Base-by-base conservation (phyloP, 2,888 invertebrate species). In the Athetis lepigone region DNA sequence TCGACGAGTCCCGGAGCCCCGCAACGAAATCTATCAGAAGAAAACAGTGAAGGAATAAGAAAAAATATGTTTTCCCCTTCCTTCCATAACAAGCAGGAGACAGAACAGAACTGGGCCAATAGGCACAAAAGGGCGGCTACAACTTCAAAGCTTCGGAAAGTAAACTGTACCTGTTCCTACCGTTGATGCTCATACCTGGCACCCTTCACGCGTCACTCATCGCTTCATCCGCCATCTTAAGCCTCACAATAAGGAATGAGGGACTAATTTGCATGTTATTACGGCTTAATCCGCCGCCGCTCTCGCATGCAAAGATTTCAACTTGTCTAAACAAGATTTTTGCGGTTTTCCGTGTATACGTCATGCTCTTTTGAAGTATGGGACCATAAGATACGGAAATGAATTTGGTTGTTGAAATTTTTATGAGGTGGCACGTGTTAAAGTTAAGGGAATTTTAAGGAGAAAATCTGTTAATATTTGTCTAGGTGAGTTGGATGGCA, bases 221-320 rank as follows among this genome's bases (percentile, higher is more conserved):
- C 76, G 75, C 79, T 73, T 54, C 56, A 71, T 70, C 79, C 58
- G 54, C 16, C 81, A 46, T 45, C 60, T 83, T 80, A 46, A 51
- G 51, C 81, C 81, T 37, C 11, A 68, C 66, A 52, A 37, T 62
- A 82, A 82, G 82, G 81, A 86, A 83, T 85, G 84, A 83, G 84
- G 84, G 87, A 85, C 88, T 89, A 88, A 90, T 91, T 91, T 91
- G 85, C 91, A 91, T 91, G 88, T 90, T 91, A 90, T 90, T 91
- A 90, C 82, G 69, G 85, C 85, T 87, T 91, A 90, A 90, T 89
- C 89, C 84, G 63, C 75, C 77, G 73, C 81, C 79, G 78, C 80
- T 81, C 83, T 77, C 79, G 84, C 81, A 80, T 80, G 79, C 70
- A 81, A 82, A 80, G 85, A 81, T 79, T 86, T 72, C 62, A 42